Evolutionary conservation across 2,113 vertebrate genomes (phyloP).

Genomic region (Channa argus): DNA sequence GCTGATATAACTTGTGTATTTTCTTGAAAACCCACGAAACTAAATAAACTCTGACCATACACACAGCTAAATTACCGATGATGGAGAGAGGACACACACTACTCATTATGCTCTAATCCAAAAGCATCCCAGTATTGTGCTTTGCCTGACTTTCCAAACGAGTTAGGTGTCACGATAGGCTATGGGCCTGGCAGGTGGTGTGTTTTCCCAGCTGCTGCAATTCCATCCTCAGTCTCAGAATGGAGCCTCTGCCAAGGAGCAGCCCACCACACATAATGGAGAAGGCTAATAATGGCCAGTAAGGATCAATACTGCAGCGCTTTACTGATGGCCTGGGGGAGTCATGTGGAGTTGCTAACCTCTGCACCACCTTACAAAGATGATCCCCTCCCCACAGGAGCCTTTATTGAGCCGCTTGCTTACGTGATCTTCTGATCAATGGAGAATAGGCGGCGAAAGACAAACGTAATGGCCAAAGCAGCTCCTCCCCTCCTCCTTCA

Average conservation of each 20-base stretch:
- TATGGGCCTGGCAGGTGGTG: constrained; percentile 24
- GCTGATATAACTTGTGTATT: constrained; percentile 1
- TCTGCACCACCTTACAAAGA: constrained; percentile 50
- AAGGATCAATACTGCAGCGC: constrained; percentile 63
- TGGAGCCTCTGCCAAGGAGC: constrained; percentile 38
- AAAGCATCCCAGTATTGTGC: constrained; percentile 12
- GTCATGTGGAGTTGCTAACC: constrained; percentile 59
- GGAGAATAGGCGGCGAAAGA: constrained; percentile 32
- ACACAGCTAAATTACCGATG: constrained; percentile 15
- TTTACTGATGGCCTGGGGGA: constrained; percentile 38
- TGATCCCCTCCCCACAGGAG: constrained; percentile 42
- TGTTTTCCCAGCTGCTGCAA: constrained; percentile 41
- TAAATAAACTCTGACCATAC: neutral
- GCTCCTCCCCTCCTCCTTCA: neutral
- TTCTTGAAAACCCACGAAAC: neutral
- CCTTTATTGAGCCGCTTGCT: constrained; percentile 55
- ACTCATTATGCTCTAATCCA: constrained; percentile 22
- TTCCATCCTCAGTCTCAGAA: constrained; percentile 34
- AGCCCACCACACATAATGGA: constrained; percentile 47
- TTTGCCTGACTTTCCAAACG: constrained; percentile 47
- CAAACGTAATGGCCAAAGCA: constrained; percentile 42
- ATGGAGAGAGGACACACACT: constrained; percentile 11
- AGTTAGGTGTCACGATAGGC: constrained; percentile 29
- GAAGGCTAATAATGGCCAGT: constrained; percentile 61
- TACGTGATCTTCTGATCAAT: constrained; percentile 58